These are phyloP conservation scores for Cotesia glomerata DNA, from an alignment of 1,140 invertebrate species.

Conservation along the genomic window DNA sequence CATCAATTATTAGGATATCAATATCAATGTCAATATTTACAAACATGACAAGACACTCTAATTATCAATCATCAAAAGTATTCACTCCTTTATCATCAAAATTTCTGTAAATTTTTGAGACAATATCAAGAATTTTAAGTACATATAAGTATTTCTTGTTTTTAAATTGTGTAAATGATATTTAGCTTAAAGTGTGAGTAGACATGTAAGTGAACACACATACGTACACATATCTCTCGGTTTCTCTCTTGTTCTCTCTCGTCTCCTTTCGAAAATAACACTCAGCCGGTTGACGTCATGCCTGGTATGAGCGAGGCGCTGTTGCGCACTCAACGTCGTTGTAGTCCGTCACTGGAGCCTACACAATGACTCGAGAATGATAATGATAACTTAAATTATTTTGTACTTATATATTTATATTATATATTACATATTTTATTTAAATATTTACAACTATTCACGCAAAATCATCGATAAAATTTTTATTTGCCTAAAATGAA, in stretches of 20 bases:
- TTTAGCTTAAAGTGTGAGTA: too few relatives aligned
- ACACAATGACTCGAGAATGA: not conserved
- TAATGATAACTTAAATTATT: not conserved
- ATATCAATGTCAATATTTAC: not conserved
- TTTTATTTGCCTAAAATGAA: not conserved
- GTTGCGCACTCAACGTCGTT: slow-evolving; percentile 10
- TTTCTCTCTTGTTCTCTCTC: slow-evolving; percentile 28
- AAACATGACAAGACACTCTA: too few relatives aligned
- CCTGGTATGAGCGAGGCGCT: slow-evolving; percentile 36
- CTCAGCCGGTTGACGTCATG: slow-evolving; percentile 61
- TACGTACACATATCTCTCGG: too few relatives aligned
- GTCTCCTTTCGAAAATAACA: slow-evolving; percentile 64
- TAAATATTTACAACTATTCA: not conserved
- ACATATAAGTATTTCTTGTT: too few relatives aligned
- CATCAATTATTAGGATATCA: not conserved
- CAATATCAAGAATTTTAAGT: too few relatives aligned
- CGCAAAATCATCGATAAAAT: not conserved
- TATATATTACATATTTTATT: not conserved
- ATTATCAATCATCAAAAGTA: too few relatives aligned
- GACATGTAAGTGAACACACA: too few relatives aligned
- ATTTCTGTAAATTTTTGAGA: too few relatives aligned
- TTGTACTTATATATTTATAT: not conserved
- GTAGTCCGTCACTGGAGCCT: not conserved
- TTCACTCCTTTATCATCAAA: too few relatives aligned
- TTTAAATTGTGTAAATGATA: too few relatives aligned